Conservation (phyloP, 1,140 invertebrate genomes). For the Lysiphlebus fabarum region DNA sequence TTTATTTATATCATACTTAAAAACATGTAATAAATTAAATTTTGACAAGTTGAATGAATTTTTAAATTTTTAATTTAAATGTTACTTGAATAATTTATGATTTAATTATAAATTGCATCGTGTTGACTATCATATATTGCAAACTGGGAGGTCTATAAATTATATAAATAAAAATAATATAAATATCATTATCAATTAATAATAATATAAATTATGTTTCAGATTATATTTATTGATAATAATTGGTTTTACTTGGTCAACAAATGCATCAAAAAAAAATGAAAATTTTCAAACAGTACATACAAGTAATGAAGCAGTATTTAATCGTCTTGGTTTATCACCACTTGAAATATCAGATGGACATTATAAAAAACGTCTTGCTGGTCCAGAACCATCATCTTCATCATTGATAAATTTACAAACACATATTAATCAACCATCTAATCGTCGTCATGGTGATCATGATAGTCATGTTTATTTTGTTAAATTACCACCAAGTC, state of each 20-base stretch:
- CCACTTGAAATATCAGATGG: constrained; percentile 60
- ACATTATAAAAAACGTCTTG: constrained; percentile 68
- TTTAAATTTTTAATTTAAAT: no score
- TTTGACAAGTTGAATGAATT: no score
- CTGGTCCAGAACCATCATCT: constrained; percentile 55
- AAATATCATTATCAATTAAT: no score
- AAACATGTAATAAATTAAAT: no score
- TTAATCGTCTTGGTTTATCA: constrained; percentile 57
- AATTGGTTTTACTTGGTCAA: constrained; percentile 17
- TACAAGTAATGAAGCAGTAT: constrained; percentile 50
- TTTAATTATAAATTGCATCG: no score
- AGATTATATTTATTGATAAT: constrained; percentile 29
- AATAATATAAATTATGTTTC: constrained; percentile 25
- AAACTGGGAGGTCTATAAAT: no score
- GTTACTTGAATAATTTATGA: no score
- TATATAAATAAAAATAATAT: no score
- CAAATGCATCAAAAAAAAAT: constrained; percentile 20
- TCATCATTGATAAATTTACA: constrained; percentile 18
- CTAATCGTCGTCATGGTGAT: constrained; percentile 64
- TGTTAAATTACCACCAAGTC: constrained; percentile 75
- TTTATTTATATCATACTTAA: no score
- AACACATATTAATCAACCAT: constrained; percentile 43
- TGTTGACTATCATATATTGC: no score
- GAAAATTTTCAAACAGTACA: constrained; percentile 47
- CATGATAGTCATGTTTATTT: constrained; percentile 77